Base-by-base conservation (phyloP, 53 echinoderm and acorn worm species). In the Holothuria scabra region DNA sequence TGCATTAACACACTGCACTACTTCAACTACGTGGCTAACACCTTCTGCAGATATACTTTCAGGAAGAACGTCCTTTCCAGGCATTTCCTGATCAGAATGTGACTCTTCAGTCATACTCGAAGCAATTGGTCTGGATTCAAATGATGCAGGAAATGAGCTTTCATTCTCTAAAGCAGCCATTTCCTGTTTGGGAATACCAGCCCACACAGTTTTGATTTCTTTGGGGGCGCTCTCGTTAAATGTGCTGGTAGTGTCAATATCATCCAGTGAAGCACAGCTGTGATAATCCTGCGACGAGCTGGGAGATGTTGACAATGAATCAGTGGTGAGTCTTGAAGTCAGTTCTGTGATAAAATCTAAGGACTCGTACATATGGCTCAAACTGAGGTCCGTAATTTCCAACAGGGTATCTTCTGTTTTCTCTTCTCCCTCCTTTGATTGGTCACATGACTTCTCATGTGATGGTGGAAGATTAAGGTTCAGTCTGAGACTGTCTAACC, bases 261-360 rank as follows among this genome's bases (percentile, higher is more conserved):
- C 88, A n/a, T 81, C 81, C 62, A 82, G 69, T 26, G 76, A 76
- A 16, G 62, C 83, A 37, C 74, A 88, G 20, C 84, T 84, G 56
- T 64, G 83, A 14, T 88, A 76, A 66, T 66, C 65, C 38, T 76
- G 56, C 64, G 83, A 25, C 38, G 84, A 66, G 76, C 57, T 78
- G 49, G 78, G 65, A 63, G 82, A 81, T 12, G 63, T 63, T 61
- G 82, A 81, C 20, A 81, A 41, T 16, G 82, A 81, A 26, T 89
- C 90, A 11, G 85, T 67, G 48, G 90, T 63, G 12, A 95, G 86
- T 49, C 84, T 91, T 41, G 93, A 84, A 20, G 93, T 89, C 26
- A 95, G 67, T 82, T 93, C 93, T 33, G 96, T 95, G 37, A 89
- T 89, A 88, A 93, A 93, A 88, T 95, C 96, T 41, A 95, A 67